Evolutionary conservation across 2,797 vertebrate species (phyloP), one percentile per base, ranked within the genome.

Genomic region (Mormyrops boulengeri): DNA sequence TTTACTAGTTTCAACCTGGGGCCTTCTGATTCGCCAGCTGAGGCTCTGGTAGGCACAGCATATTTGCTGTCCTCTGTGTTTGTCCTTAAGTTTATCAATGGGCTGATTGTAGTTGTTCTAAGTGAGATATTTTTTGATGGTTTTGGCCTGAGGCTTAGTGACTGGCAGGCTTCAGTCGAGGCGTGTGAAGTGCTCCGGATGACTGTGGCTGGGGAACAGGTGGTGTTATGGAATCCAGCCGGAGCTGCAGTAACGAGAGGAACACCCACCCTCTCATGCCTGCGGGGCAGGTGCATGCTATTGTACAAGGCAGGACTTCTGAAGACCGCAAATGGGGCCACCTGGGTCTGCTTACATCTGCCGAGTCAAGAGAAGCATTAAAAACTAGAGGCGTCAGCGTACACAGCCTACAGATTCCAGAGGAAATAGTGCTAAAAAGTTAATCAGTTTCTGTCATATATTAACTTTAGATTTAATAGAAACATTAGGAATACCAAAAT

Each of bases 301-400:
- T 95, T 94, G 60, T 96, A 98, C 49, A 90, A 88, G 0, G 89
- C 93, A 55, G 96, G 95, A 1, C 95, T 92, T 55, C 95, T 93
- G 50, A 98, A 92, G 60, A 93, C 94, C 80, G 98, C 98, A 2
- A 96, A 95, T 4, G 94, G 92, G 14, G 94, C 90, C 38, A 95
- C 93, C 80, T 94, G 93, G 0, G 94, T 94, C 0, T 47, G 92
- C 90, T 95, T 95, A 91, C 98, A 99, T 95, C 98, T 98, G 92
- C 47, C 82, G 44, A 85, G 49, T 85, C n/a, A 85, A 85, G 44
- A 50, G 47, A 50, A 85, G 82, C 26, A 30, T 85, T 22, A 85
- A 22, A 47, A 85, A 26, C 49, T 85, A 26, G 26, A 85, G 8
- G 49, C 22, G 3, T 52, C 82, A 85, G 47, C n/a, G 9, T 12